Evolutionary conservation across 2,113 vertebrate species (phyloP).

Genomic region (Petrocephalus zakoni): DNA sequence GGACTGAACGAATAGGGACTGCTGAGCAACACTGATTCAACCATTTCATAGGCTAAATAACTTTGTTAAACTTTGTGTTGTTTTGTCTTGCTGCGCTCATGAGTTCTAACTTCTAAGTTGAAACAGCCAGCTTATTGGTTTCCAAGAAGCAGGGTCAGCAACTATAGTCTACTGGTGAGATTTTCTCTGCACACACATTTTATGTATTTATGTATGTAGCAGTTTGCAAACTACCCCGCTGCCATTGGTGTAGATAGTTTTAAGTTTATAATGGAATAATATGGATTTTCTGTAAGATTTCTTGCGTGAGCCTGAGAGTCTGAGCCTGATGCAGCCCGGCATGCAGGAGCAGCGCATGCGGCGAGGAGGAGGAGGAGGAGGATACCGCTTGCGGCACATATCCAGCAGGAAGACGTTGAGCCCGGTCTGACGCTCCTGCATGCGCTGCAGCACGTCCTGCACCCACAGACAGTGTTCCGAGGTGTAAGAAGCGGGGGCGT

Average conservation of each 20-base stretch:
- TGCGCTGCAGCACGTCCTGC: conserved; percentile 67
- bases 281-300: not conserved
- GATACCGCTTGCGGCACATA: conserved; percentile 80
- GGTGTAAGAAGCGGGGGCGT: conserved; percentile 67
- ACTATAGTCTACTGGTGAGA: not conserved
- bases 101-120: not conserved
- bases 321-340: not conserved
- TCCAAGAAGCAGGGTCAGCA: not conserved
- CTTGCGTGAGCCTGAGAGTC: not conserved
- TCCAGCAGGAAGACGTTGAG: conserved; percentile 81
- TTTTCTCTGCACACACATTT: not conserved
- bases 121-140: not conserved
- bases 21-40: not conserved
- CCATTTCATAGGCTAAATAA: not conserved
- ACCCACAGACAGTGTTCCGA: conserved; percentile 75
- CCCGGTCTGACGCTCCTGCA: conserved; percentile 72
- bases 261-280: not conserved
- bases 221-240: not conserved
- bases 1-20: not conserved
- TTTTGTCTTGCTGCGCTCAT: not conserved
- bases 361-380: not conserved
- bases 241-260: not conserved
- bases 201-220: too few species aligned
- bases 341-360: not conserved
- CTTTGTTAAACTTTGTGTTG: not conserved